Percentiles rank a stretch among this genome's conserved stretches.
These are phyloP conservation scores for Propsilocerus akamusi DNA, from an alignment of 1,140 invertebrate species.

Conservation along the genomic window DNA sequence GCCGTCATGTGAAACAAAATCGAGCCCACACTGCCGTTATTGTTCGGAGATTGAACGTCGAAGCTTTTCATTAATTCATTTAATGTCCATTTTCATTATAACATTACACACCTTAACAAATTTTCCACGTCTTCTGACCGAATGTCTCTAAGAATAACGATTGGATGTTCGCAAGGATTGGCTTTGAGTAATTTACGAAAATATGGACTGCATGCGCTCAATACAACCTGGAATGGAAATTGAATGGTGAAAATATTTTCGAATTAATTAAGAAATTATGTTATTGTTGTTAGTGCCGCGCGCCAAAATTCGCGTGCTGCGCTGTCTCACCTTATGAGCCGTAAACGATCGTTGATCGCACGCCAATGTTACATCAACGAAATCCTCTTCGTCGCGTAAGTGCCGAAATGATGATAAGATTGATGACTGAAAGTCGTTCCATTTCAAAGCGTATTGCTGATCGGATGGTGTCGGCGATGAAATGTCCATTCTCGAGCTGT, in stretches of 20 bases:
- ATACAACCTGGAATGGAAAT: conserved; percentile 32
- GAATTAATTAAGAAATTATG: not conserved
- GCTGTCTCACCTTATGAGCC: conserved; percentile 55
- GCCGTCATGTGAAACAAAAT: too few species aligned
- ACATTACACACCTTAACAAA: conserved; percentile 43
- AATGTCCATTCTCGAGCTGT: conserved; percentile 6
- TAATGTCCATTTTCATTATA: conserved; percentile 4
- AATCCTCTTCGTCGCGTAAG: conserved; percentile 67
- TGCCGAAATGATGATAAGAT: conserved; percentile 74
- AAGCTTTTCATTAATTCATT: conserved; percentile 3
- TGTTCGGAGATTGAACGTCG: too few species aligned
- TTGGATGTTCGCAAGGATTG: conserved; percentile 86
- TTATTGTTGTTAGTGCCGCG: not conserved
- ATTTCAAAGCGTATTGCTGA: conserved; percentile 80
- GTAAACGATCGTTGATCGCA: conserved; percentile 75
- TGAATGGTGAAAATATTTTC: not conserved
- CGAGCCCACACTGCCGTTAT: too few species aligned
- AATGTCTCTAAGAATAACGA: conserved; percentile 79
- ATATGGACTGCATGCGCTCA: conserved; percentile 83
- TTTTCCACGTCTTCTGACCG: conserved; percentile 77
- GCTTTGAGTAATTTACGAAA: conserved; percentile 76
- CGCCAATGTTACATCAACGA: conserved; percentile 81
- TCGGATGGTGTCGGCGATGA: conserved; percentile 26
- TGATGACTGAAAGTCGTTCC: conserved; percentile 84
- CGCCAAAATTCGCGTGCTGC: not conserved